Evolutionary conservation across 2,113 vertebrate genomes (phyloP).

Genomic region (Rana temporaria): DNA sequence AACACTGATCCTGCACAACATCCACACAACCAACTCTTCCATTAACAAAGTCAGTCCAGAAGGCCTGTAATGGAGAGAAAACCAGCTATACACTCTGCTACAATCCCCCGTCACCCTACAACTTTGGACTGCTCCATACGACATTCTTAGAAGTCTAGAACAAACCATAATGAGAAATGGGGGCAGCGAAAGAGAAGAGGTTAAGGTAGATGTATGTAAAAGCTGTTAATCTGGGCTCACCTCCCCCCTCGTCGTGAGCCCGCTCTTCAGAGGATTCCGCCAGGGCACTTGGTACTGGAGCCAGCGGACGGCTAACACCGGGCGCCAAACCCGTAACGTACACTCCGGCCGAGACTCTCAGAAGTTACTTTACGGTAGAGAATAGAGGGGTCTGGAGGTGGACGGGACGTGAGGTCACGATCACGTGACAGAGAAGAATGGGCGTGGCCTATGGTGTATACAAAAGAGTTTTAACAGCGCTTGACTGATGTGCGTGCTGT

Average conservation of each 20-base stretch:
- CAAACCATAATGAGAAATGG: background rate
- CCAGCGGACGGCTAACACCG: background rate
- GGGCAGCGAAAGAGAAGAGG: background rate
- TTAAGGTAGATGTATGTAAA: background rate
- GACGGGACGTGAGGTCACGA: background rate
- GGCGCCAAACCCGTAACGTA: background rate
- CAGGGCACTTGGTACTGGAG: background rate
- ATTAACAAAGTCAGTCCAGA: too few relatives aligned
- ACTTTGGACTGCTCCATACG: background rate
- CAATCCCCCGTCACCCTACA: too few relatives aligned
- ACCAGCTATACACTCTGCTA: background rate
- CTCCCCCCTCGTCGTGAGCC: background rate
- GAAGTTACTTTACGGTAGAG: conserved; percentile 16
- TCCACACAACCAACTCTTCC: too few relatives aligned
- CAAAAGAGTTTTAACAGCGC: background rate
- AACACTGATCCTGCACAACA: too few relatives aligned
- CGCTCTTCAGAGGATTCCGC: background rate
- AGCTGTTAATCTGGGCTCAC: background rate
- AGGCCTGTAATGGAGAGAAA: too few relatives aligned
- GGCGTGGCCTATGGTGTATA: background rate
- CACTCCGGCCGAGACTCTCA: background rate
- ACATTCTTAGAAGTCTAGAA: background rate
- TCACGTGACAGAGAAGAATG: background rate
- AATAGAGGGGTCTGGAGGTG: conserved; percentile 4
- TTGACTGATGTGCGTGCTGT: background rate